Base-by-base conservation (phyloP, 2,113 vertebrate species). In the Tragelaphus strepsiceros region DNA sequence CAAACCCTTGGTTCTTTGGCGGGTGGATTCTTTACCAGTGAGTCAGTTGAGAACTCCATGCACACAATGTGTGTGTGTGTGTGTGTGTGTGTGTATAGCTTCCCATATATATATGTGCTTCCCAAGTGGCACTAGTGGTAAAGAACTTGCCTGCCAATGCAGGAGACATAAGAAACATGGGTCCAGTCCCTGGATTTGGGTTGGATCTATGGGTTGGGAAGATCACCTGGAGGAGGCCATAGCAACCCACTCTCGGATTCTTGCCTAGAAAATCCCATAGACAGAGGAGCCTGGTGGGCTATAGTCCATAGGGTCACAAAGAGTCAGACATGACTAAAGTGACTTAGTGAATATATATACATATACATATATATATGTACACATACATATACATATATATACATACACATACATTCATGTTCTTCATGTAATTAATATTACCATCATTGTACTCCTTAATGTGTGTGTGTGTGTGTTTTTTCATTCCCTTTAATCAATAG, bases 311-410 rank as follows among this genome's bases (percentile, higher is more conserved):
- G 35, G 21, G 1, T 74, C 35, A 74, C 21, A 43, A 43, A 71
- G 35, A 74, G 21, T 74, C 71, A 43, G 71, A 22, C 11, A 74
- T 74, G 71, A 74, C 71, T 74, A 39, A 74, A 74, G 71, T 74
- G 35, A 74, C 6, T 43, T 24, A 24, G 67, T 39, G 19, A 22
- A 74, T 35, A 35, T 35, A 71, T 30, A 21, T 32, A n/a, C 7
- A 28, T 13, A 14, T 14, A 14, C 28, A 14, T 2, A 6, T 6
- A 61, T 6, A 62, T 15, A 62, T 1, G 22, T 0, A 56, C 0
- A 56, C 2, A 56, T 2, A 56, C 19, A 56, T 19, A 56, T 7
- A 56, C 1, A 56, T 7, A 56, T 8, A 21, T 2, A 51, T 13
- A 32, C 21, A 3, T 24, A n/a, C 35, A 32, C 8, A 80, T 14